A percentile compares a stretch with the other conserved stretches of the same genome.
Evolutionary conservation across 2,888 invertebrate species (phyloP).

Genomic region (Eupithecia abbreviata): DNA sequence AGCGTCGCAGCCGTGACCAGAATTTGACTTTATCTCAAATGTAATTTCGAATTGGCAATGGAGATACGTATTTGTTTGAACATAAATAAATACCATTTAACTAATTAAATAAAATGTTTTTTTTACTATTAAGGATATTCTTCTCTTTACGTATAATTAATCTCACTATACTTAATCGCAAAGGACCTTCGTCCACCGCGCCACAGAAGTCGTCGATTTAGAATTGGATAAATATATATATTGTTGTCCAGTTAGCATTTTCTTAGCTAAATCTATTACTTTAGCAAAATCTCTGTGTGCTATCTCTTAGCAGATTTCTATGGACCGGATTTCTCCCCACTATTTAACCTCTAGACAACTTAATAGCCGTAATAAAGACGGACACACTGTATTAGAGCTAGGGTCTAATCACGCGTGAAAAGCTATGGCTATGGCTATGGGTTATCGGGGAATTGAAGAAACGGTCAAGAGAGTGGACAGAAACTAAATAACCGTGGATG

Average conservation of each 20-base stretch:
- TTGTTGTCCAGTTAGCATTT: background rate
- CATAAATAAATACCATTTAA: background rate
- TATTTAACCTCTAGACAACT: background rate
- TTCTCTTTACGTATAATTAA: too few relatives aligned
- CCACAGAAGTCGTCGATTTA: too few relatives aligned
- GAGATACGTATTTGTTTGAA: background rate
- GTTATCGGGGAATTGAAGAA: background rate
- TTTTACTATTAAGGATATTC: too few relatives aligned
- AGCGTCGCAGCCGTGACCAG: conserved; percentile 5
- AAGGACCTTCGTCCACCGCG: too few relatives aligned
- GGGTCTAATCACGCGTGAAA: background rate
- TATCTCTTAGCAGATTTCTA: background rate
- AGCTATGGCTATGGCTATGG: background rate
- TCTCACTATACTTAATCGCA: too few relatives aligned
- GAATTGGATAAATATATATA: too few relatives aligned
- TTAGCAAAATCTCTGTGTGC: background rate
- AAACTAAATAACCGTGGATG: background rate
- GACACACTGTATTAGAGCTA: background rate
- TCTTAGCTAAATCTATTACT: background rate
- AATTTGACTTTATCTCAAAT: background rate
- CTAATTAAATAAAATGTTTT: background rate
- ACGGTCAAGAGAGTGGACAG: background rate
- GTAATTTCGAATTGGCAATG: background rate
- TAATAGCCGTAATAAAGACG: conserved; percentile 3
- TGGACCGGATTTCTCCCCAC: background rate